phyloP scores from a whole-genome alignment of 2,113 vertebrate genomes.

The Cathartes aura region DNA sequence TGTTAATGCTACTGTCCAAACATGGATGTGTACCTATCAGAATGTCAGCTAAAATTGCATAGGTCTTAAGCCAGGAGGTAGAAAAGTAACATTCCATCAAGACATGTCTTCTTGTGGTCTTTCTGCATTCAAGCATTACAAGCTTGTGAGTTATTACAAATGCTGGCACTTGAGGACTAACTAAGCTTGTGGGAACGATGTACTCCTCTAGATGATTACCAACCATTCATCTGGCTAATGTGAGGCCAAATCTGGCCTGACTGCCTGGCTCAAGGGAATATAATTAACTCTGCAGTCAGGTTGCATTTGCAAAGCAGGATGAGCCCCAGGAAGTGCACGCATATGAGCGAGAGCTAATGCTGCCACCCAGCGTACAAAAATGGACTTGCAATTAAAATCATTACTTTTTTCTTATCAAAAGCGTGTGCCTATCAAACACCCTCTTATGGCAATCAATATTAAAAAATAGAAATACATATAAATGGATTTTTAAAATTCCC shows the following conservation, averaged over 20 bases:
- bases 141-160: not conserved
- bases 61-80: not conserved
- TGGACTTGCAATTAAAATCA: not conserved
- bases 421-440: rapidly evolving
- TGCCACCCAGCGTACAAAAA: constrained; percentile 19
- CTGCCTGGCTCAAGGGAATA: constrained; percentile 12
- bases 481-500: not conserved
- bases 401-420: not conserved
- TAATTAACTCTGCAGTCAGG: not conserved
- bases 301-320: not conserved
- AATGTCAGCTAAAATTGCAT: not conserved
- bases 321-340: constrained; percentile 4
- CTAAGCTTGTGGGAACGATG: not conserved
- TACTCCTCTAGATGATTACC: constrained; percentile 34
- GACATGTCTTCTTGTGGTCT: not conserved
- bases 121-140: not conserved
- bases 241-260: constrained; percentile 22
- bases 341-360: not conserved
- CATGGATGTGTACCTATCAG: no score
- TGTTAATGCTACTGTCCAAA: not conserved
- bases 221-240: constrained; percentile 36
- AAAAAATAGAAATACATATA: not conserved
- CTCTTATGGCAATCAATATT: not conserved
- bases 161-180: not conserved
- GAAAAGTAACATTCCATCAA: not conserved